Evolutionary conservation across 2,797 vertebrate genomes (phyloP), one percentile per base, ranked within the genome.

Genomic region (Pelochelys cantorii): DNA sequence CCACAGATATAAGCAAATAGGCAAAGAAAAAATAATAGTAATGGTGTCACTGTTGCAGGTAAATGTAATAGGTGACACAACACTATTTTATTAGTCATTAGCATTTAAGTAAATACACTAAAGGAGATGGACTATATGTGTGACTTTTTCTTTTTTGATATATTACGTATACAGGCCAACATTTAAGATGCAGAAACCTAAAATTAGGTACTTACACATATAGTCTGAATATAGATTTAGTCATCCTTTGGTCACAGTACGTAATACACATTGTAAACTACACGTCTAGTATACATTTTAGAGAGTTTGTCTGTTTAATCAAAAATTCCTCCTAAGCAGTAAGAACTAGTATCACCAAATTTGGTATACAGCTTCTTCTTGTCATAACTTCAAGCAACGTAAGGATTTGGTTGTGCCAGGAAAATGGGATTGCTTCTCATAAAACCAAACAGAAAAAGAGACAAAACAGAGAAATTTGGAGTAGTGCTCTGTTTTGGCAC

Each of bases 21-120:
- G 94, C 89, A 93, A 94, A 94, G 59, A 48, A 95, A 95, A 92
- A 84, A 0, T 0, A 91, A 85, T 90, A 92, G 82, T 68, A 54
- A 59, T 65, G 87, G 78, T 0, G 87, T 68, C n/a, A 68, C 15
- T 34, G 31, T 68, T 68, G 17, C n/a, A 81, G 55, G 79, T 86
- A 68, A 89, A 71, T 92, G 23, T 7, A 78, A 53, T 79, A 88
- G 74, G n/a, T 3, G 86, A 37, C 37, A 0, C 89, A 88, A 54
- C 2, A 3, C 55, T 62, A 84, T 74, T 85, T 79, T 7, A 17
- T 4, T 48, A 34, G 22, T 90, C 62, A 71, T 81, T 79, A 93
- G 29, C 55, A 31, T 71, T 93, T 93, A 8, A n/a, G 29, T 71
- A 88, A 81, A 80, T 42, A 48, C 20, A 9, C 52, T 87, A 87